Evolutionary conservation across 2,113 vertebrate genomes (phyloP).

Genomic region (Albula glossodonta): DNA sequence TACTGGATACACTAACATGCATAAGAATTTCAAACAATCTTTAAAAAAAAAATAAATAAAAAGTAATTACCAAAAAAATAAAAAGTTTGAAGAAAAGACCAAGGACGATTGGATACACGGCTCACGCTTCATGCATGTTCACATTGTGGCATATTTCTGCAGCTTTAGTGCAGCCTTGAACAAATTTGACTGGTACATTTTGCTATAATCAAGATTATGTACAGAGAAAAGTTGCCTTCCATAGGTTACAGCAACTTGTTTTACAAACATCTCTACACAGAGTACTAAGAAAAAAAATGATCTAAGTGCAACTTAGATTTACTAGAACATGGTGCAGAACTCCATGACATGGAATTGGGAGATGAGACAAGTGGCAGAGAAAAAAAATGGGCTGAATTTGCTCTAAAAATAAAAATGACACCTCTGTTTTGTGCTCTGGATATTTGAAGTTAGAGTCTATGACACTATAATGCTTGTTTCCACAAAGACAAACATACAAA

Average conservation of each 20-base stretch:
- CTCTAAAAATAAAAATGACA: not conserved
- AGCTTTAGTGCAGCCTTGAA: conserved; percentile 47
- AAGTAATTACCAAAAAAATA: conserved; percentile 71
- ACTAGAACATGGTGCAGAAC: conserved; percentile 66
- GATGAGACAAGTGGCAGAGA: conserved; percentile 7
- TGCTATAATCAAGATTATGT: conserved; percentile 53
- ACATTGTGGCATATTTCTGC: conserved; percentile 59
- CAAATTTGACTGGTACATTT: conserved; percentile 39
- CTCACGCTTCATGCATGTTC: conserved; percentile 69
- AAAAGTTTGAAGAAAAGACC: conserved; percentile 59
- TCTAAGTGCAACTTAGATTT: conserved; percentile 57
- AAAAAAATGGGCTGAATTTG: not conserved
- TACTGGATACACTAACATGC: conserved; percentile 67
- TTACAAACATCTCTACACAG: conserved; percentile 66
- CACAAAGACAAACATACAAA: conserved; percentile 7
- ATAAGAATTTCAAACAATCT: conserved; percentile 72
- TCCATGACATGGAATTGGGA: not conserved
- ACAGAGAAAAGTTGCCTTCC: conserved; percentile 64
- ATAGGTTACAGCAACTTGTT: conserved; percentile 51
- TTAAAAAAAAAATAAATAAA: conserved; percentile 72
- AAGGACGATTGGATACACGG: conserved; percentile 62
- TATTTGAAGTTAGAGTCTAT: not conserved
- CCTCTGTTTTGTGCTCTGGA: not conserved
- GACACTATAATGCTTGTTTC: not conserved
- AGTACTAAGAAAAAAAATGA: conserved; percentile 62